Base-by-base conservation (phyloP, 2,888 invertebrate species). In the Tanypteryx hageni region DNA sequence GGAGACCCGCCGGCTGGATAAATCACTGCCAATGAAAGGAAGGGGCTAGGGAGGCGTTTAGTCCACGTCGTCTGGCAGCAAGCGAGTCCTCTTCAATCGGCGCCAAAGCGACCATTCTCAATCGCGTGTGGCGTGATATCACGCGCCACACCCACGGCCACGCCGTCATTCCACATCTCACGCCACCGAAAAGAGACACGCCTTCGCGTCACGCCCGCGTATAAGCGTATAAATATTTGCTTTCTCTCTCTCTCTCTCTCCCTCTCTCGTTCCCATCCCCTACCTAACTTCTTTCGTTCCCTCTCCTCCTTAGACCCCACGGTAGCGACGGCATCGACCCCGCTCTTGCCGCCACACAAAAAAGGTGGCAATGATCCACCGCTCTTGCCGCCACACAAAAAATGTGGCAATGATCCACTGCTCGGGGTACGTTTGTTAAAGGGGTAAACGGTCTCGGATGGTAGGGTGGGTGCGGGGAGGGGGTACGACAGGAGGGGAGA, bases 221-320 rank as follows among this genome's bases (percentile, higher is more conserved):
- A 76, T 76, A 76, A 76, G 27, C 76, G 76, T 76, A 76, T 76
- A 76, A 76, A 76, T 76, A 76, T 76, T 76, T 76, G 76, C 76
- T 27, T 22, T 22, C 76, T 27, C 76, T 76, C n/a, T 7, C 76
- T 76, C 14, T 68, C 68, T 5, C 76, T 16, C 64, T 11, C 76
- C 27, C 76, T 18, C 76, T 4, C 68, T 68, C 22, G 68, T n/a
- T 18, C 22, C 68, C 68, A n/a, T 64, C 64, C 16, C 64, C 44
- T 44, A 1, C 44, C 44, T 44, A 44, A 1, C 44, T 44, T 5
- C 5, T 44, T 44, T 44, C 44, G 44, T 44, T 5, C 44, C 44
- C 44, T 44, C 5, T 44, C 5, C 44, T 44, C 44, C 44, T 44
- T 44, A n/a, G n/a, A 3, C 44, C 44, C 5, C 44, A 44, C 44